Base-by-base conservation (phyloP, 2,888 invertebrate genomes). In the Phortica magna region DNA sequence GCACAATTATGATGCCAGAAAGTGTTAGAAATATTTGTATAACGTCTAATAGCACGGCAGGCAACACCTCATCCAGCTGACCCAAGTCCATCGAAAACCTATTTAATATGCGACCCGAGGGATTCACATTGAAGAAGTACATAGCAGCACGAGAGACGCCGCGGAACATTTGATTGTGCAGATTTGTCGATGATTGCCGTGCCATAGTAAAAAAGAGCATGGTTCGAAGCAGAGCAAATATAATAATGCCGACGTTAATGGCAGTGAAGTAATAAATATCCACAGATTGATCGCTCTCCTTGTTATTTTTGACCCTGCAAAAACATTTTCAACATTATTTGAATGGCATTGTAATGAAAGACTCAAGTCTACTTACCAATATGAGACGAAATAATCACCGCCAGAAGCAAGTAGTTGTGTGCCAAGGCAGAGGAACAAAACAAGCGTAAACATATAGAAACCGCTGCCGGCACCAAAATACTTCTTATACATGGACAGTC, bases 41-140 rank as follows among this genome's bases (percentile, higher is more conserved):
- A n/a, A 91, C 90, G 78, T 92, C 92, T 78, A 92, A 85, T 89
- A 92, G 89, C 0, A 91, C 92, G 2, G 88, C 81, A 1, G 92
- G 92, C 77, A 92, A 76, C 14, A 89, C 83, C 80, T 92, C 92
- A 81, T 92, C 92, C 90, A 94, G 81, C 93, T 93, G 82, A 1
- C 92, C 97, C 93, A 97, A 95, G 87, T 98, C 98, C 91, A 97
- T 98, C 0, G 97, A 96, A 91, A 98, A 98, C 41, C 98, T 93
- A 92, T 98, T 98, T 65, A 98, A 93, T 80, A 98, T 95, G 48
- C 96, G 92, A 0, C 96, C 96, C 0, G 95, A 95, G 0, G 97
- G 96, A 91, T 98, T 98, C 0, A 94, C 94, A 89, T 97, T 96
- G 92, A 98, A 98, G 93, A 98, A 98, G 43, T 94, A 93, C 94